Percentiles rank a stretch among this genome's conserved stretches.
Conservation (phyloP, 2,888 invertebrate genomes). For the Thelaira solivaga region DNA sequence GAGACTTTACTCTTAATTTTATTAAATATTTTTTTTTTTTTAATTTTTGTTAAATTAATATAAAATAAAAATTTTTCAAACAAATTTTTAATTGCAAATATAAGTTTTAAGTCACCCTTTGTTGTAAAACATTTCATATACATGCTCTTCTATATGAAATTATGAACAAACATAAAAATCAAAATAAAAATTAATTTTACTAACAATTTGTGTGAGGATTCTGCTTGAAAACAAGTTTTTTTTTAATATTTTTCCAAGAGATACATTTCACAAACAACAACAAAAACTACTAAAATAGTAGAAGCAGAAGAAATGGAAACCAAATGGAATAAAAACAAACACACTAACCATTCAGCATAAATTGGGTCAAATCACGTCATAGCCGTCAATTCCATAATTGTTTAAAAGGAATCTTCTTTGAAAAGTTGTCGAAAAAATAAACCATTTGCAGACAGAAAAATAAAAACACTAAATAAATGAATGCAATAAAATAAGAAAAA, state of each 20-base stretch:
- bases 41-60: too few relatives aligned
- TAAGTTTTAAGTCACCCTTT: too few relatives aligned
- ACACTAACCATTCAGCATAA: slow-evolving; percentile 14
- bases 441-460: too few relatives aligned
- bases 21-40: too few relatives aligned
- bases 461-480: background rate
- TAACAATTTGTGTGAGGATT: slow-evolving; percentile 17
- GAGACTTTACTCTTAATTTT: too few relatives aligned
- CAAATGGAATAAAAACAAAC: slow-evolving; percentile 25
- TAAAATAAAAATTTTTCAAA: too few relatives aligned
- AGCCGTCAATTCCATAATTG: slow-evolving; percentile 49
- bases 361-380: slow-evolving; percentile 57
- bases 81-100: too few relatives aligned
- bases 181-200: slow-evolving; percentile 9
- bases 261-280: slow-evolving; percentile 12
- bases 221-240: slow-evolving; percentile 25
- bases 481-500: background rate
- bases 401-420: slow-evolving; percentile 48
- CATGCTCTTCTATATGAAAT: too few relatives aligned
- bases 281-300: slow-evolving; percentile 15
- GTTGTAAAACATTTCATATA: too few relatives aligned
- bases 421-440: background rate
- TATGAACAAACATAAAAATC: background rate
- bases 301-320: background rate
- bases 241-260: slow-evolving; percentile 1